Percentiles rank a stretch among this genome's conserved stretches.
Conservation (phyloP, 2,113 vertebrate genomes). For the Scomber japonicus region DNA sequence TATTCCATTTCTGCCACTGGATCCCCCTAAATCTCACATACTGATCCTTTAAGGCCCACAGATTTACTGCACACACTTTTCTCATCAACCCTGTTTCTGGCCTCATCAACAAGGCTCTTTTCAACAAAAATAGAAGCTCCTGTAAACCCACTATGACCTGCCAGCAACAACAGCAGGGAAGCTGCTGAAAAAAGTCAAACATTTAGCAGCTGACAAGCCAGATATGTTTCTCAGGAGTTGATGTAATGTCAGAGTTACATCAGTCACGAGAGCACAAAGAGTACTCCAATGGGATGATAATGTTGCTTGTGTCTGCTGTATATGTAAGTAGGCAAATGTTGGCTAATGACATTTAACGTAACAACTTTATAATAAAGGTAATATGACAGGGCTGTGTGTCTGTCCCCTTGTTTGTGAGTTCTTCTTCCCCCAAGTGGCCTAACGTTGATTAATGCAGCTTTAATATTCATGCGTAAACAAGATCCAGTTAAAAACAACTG, state of each 20-base stretch:
- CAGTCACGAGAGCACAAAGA: not conserved
- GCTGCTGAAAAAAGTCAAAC: not conserved
- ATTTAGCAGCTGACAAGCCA: too few species aligned
- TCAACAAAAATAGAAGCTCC: not conserved
- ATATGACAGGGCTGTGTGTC: not conserved
- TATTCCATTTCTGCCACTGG: too few species aligned
- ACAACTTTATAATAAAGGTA: not conserved
- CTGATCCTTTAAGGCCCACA: not conserved
- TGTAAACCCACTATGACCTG: not conserved
- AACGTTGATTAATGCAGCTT: slow-evolving; percentile 42
- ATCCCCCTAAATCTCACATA: too few species aligned
- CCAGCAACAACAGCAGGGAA: not conserved
- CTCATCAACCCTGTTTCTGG: not conserved
- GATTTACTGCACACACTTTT: not conserved
- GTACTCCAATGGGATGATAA: not conserved
- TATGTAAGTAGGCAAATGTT: not conserved
- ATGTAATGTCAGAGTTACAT: not conserved
- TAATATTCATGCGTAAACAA: slow-evolving; percentile 3
- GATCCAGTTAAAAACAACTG: not conserved
- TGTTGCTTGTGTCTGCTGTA: slow-evolving; percentile 8
- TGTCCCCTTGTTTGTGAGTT: not conserved
- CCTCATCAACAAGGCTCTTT: not conserved
- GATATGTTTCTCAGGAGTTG: not conserved
- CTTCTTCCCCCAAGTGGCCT: not conserved
- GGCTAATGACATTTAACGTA: not conserved